Percentiles rank a stretch among this genome's conserved stretches.
Evolutionary conservation across 2,888 invertebrate genomes (phyloP).

Genomic region (Perizoma flavofasciatum): DNA sequence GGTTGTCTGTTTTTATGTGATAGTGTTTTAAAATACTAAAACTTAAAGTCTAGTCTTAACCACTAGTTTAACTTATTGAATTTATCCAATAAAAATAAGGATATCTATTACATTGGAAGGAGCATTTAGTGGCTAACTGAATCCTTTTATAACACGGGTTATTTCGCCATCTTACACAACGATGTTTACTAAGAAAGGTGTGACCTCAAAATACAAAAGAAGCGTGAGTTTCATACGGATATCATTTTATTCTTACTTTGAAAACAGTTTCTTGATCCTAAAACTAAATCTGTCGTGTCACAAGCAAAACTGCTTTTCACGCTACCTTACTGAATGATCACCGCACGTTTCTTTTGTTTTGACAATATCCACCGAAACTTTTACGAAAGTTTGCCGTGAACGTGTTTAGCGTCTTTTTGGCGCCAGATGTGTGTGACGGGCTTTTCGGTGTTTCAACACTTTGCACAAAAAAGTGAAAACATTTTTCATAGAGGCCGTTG

Average conservation of each 20-base stretch:
- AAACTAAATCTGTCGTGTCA: background rate
- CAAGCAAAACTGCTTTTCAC: conserved; percentile 22
- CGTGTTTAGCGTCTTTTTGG: conserved; percentile 56
- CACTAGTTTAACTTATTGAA: too few species aligned
- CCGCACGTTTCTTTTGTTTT: conserved; percentile 39
- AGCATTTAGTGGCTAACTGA: too few species aligned
- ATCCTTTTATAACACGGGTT: too few species aligned
- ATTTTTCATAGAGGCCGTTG: conserved; percentile 50
- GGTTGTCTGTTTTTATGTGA: conserved; percentile 14
- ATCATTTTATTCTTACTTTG: too few species aligned
- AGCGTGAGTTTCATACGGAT: too few species aligned
- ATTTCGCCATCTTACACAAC: too few species aligned
- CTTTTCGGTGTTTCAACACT: conserved; percentile 24
- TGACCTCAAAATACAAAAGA: too few species aligned
- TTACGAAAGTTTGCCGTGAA: conserved; percentile 38
- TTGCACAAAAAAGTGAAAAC: conserved; percentile 48
- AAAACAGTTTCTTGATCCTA: too few species aligned
- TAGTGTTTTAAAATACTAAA: background rate
- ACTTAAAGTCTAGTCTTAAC: too few species aligned
- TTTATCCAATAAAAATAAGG: too few species aligned
- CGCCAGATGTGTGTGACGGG: conserved; percentile 53
- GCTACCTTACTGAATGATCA: conserved; percentile 8
- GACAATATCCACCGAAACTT: conserved; percentile 39
- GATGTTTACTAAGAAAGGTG: too few species aligned
- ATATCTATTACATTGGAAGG: too few species aligned